Conservation (phyloP, 2,113 vertebrate genomes). For the Rhodinocichla rosea region DNA sequence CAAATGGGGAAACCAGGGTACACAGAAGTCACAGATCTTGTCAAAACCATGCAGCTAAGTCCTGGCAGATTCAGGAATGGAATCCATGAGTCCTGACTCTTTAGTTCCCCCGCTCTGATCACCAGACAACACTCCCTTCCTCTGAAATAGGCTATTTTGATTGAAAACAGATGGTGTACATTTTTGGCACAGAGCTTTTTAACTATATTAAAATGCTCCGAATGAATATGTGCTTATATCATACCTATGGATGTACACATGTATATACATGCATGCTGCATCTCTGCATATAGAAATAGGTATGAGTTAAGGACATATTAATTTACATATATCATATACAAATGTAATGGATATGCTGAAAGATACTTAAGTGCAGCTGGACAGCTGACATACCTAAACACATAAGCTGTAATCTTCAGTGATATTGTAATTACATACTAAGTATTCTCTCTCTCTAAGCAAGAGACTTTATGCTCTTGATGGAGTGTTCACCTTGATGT, state of each 20-base stretch:
- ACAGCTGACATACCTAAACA: conserved; percentile 55
- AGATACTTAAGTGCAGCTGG: conserved; percentile 55
- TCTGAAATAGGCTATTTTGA: conserved; percentile 61
- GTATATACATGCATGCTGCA: not conserved
- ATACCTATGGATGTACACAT: conserved; percentile 5
- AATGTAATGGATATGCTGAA: conserved; percentile 57
- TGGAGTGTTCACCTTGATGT: not conserved
- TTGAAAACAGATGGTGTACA: conserved; percentile 57
- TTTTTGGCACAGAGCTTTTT: conserved; percentile 40
- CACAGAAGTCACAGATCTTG: not conserved
- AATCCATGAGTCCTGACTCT: conserved; percentile 34
- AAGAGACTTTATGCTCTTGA: not conserved
- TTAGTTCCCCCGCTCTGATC: conserved; percentile 44
- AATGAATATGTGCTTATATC: conserved; percentile 58
- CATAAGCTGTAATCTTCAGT: conserved; percentile 24
- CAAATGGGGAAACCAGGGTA: conserved; percentile 5
- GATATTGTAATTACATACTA: conserved; percentile 46
- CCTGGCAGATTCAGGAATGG: conserved; percentile 27
- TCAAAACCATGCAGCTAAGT: not conserved
- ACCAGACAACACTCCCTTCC: conserved; percentile 52
- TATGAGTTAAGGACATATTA: conserved; percentile 44
- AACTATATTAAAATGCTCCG: conserved; percentile 59
- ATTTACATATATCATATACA: conserved; percentile 42
- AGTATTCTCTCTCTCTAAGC: conserved; percentile 10
- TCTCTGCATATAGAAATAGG: conserved; percentile 29